Evolutionary conservation across 2,113 vertebrate species (phyloP), one percentile per base, ranked within the genome.

Genomic region (Saccopteryx leptura): DNA sequence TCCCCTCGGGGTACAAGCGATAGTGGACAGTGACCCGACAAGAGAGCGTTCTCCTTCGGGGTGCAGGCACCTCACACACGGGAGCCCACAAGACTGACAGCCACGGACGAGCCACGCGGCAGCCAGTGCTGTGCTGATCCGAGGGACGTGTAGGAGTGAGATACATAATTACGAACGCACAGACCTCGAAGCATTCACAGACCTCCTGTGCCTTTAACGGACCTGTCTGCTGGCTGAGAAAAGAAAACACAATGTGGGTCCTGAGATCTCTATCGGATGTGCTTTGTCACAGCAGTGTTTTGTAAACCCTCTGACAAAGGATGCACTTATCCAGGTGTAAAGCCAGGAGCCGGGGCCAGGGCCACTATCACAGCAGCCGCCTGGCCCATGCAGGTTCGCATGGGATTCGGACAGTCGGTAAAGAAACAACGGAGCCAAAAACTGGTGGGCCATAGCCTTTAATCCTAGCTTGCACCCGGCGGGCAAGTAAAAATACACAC

Each of bases 51-150:
- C 58, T 74, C 66, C 66, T 88, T 18, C 1, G 26, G 18, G 84
- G 31, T 24, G 2, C 2, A 3, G 48, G 66, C 13, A 54, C 52
- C 23, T n/a, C 8, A 17, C 69, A 48, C 1, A 8, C 2, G 21
- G 60, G 48, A 19, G 4, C n/a, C 0, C 0, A 3, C 14, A 13
- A 10, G 33, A 39, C 4, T 3, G 50, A 65, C 86, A 61, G 31
- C 58, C 0, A 48, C 12, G 0, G 0, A 58, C 81, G 50, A 11
- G 88, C 58, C 48, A 26, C 4, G 56, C 5, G 60, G 63, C 48
- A 76, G 7, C 24, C 4, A 4, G 18, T 3, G 1, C 24, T 4
- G 4, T 63, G 9, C 11, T 19, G 15, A 28, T 7, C 61, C 0
- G 2, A 61, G 56, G 11, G 33, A 9, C 0, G 4, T 2, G 31